A percentile compares a stretch with the other conserved stretches of the same genome.
Evolutionary conservation across 1,140 invertebrate genomes (phyloP).

Genomic region (Drosophila obscura): DNA sequence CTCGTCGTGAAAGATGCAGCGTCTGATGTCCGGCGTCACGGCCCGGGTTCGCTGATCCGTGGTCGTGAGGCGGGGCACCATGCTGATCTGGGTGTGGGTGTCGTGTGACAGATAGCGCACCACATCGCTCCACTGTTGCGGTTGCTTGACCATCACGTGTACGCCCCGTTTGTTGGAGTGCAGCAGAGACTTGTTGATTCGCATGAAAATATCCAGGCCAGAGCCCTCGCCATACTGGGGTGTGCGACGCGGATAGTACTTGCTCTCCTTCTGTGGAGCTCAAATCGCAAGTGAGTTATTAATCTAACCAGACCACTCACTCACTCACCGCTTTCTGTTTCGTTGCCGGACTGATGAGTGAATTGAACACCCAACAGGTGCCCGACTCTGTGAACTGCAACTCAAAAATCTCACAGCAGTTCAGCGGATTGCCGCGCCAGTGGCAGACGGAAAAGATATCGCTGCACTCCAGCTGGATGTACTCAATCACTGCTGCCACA

Average conservation of each 20-base stretch:
- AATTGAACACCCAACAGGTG: constrained; percentile 69
- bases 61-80: constrained; percentile 50
- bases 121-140: constrained; percentile 65
- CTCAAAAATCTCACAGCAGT: constrained; percentile 72
- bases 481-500: constrained; percentile 45
- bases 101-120: constrained; percentile 42
- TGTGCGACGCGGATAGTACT: constrained; percentile 62
- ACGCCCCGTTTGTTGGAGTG: constrained; percentile 34
- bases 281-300: background rate
- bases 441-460: constrained; percentile 52
- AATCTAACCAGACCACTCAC: no score
- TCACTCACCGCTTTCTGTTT: constrained; percentile 33
- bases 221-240: constrained; percentile 53
- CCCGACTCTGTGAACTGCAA: constrained; percentile 71
- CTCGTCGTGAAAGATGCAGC: constrained; percentile 71
- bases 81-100: constrained; percentile 50
- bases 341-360: constrained; percentile 39
- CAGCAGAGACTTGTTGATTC: constrained; percentile 39
- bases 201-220: constrained; percentile 53
- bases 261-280: constrained; percentile 40
- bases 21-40: constrained; percentile 32
- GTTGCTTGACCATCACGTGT: constrained; percentile 69
- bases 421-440: constrained; percentile 48
- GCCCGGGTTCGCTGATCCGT: constrained; percentile 40
- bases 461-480: constrained; percentile 35